Evolutionary conservation across 2,113 vertebrate species (phyloP).

Genomic region (Saccopteryx leptura): DNA sequence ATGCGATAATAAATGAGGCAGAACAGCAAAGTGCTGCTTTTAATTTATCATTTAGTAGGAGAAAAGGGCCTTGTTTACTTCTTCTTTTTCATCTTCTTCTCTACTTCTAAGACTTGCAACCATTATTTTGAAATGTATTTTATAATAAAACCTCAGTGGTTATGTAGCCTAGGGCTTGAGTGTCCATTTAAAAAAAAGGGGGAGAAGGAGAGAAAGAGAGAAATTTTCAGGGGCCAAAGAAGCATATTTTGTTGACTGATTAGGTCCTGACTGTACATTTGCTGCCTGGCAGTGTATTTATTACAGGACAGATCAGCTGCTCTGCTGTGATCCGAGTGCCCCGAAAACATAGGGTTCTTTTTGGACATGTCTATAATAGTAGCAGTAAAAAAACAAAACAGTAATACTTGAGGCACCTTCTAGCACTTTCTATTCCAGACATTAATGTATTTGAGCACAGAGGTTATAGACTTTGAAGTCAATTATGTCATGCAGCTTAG

Average conservation of each 20-base stretch:
- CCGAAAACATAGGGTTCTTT: constrained; percentile 53
- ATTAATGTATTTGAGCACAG: neutral
- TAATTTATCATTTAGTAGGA: constrained; percentile 89
- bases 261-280: constrained; percentile 67
- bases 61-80: constrained; percentile 88
- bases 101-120: constrained; percentile 85
- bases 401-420: neutral
- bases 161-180: constrained; percentile 87
- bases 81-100: constrained; percentile 87
- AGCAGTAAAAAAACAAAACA: neutral
- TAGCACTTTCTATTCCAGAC: neutral
- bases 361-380: constrained; percentile 33
- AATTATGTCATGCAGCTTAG: neutral
- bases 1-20: constrained; percentile 86
- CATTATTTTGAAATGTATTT: constrained; percentile 90
- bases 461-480: neutral
- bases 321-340: neutral
- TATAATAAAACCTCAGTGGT: constrained; percentile 88
- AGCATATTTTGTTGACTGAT: constrained; percentile 81
- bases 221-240: constrained; percentile 81
- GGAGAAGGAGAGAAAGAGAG: constrained; percentile 54
- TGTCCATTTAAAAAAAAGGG: constrained; percentile 84
- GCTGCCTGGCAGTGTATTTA: constrained; percentile 70
- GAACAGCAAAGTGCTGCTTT: constrained; percentile 87
- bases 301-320: constrained; percentile 27